Evolutionary conservation across 2,113 vertebrate genomes (phyloP).

Genomic region (Channa argus): DNA sequence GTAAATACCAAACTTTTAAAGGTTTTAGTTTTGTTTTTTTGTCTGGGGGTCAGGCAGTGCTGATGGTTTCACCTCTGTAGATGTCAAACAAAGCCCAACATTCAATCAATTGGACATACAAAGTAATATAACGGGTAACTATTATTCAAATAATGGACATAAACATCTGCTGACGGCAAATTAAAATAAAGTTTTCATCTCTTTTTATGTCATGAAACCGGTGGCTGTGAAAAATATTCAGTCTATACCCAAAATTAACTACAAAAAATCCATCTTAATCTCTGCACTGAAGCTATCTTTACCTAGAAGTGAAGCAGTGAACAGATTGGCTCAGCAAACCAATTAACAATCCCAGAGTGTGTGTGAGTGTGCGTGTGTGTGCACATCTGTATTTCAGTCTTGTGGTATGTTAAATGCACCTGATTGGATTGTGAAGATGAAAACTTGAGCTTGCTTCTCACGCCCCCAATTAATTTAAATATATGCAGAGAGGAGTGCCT

Average conservation of each 20-base stretch:
- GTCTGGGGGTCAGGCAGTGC: no score
- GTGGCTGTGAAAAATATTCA: not conserved
- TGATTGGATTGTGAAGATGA: constrained; percentile 77
- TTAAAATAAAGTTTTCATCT: not conserved
- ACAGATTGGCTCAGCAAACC: constrained; percentile 50
- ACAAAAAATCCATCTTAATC: constrained; percentile 15
- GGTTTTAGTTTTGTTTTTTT: no score
- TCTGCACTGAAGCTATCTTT: constrained; percentile 32
- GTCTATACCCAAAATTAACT: constrained; percentile 18
- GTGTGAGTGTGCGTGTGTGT: not conserved
- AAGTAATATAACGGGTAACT: not conserved
- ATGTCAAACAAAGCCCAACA: no score
- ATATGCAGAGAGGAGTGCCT: constrained; percentile 71
- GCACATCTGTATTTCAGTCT: constrained; percentile 18
- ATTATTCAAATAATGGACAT: not conserved
- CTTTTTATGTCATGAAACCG: not conserved
- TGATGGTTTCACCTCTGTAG: no score
- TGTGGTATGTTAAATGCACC: constrained; percentile 60
- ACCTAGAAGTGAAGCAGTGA: constrained; percentile 31
- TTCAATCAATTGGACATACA: no score
- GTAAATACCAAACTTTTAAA: no score
- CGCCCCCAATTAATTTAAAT: constrained; percentile 80
- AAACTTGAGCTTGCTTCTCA: constrained; percentile 71
- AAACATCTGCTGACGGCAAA: not conserved
- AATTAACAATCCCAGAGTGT: constrained; percentile 66